Evolutionary conservation across 2,797 vertebrate species (phyloP), one percentile per base, ranked within the genome.

Genomic region (Girardinus metallicus): DNA sequence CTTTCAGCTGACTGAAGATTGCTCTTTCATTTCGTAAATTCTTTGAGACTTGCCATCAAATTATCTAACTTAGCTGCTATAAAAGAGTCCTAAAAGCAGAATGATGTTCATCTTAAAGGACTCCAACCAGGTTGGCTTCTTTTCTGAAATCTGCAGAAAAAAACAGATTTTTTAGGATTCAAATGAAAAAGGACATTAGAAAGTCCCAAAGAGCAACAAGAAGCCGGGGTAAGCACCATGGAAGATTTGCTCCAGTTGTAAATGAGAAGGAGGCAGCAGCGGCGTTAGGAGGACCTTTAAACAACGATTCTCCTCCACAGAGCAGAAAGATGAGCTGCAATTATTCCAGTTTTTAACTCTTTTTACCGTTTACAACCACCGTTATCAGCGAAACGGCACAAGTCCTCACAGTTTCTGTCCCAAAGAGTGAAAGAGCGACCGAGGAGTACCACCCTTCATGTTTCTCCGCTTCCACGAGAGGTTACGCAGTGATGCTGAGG

Each of bases 231-330:
- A 88, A 87, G 83, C 87, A 85, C 87, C 85, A 74, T 73, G 83
- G 72, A 86, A 81, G 76, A 76, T 85, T 82, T 55, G 47, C 73
- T 57, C 78, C 74, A 72, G 34, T 18, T 53, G 64, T 18, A 23
- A 84, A 79, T 88, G 75, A 86, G 85, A 77, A 85, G 41, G 16
- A 74, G 36, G 75, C 85, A 85, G 84, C 81, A n/a, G 16, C 29
- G 43, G 81, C 51, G 47, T 74, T 18, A 75, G 55, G 79, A 34
- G 72, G 41, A 60, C 44, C 43, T 62, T 62, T 78, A 75, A 82
- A 64, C 71, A 75, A 79, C 29, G 43, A 81, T 84, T 36, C 10
- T 81, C 75, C 15, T 86, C 80, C 16, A 78, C 13, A 53, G 83
- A 86, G 72, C 73, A 43, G 74, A 80, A 71, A 43, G 39, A 71